Evolutionary conservation across 2,888 invertebrate species (phyloP).

Genomic region (Nematopogon swammerdamellus): DNA sequence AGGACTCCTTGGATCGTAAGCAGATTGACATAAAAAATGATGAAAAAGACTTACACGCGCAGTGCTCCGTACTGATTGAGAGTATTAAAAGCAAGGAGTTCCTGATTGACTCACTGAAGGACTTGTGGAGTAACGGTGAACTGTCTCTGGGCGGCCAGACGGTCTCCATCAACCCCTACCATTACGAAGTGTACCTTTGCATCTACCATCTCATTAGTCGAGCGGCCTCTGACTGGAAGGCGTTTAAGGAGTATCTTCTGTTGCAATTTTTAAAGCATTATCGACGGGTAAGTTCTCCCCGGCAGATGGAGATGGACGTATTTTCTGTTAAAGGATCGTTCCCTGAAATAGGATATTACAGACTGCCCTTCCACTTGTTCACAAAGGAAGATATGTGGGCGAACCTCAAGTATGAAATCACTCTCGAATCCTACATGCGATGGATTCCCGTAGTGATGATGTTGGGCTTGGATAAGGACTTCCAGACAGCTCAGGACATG

Average conservation of each 20-base stretch:
- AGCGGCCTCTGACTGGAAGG: slow-evolving; percentile 22
- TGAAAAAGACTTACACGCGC: slow-evolving; percentile 23
- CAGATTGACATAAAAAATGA: slow-evolving; percentile 28
- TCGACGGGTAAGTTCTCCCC: slow-evolving; percentile 35
- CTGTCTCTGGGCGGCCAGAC: slow-evolving; percentile 38
- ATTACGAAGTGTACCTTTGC: slow-evolving; percentile 44
- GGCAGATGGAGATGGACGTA: slow-evolving; percentile 47
- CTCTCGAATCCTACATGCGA: slow-evolving; percentile 43
- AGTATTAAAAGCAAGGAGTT: slow-evolving; percentile 39
- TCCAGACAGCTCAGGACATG: slow-evolving; percentile 49
- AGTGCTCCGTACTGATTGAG: slow-evolving; percentile 36
- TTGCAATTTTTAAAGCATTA: slow-evolving; percentile 44
- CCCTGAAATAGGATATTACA: slow-evolving; percentile 46
- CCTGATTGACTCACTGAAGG: slow-evolving; percentile 33
- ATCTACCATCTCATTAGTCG: slow-evolving; percentile 37
- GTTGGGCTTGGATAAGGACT: slow-evolving; percentile 35
- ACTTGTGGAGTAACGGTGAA: slow-evolving; percentile 50
- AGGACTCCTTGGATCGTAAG: slow-evolving; percentile 28
- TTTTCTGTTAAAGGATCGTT: slow-evolving; percentile 50
- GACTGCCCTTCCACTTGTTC: slow-evolving; percentile 47
- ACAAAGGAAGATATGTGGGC: slow-evolving; percentile 50
- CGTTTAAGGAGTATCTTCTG: slow-evolving; percentile 38
- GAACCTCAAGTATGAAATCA: slow-evolving; percentile 49
- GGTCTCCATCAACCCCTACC: slow-evolving; percentile 45
- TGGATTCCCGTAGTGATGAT: slow-evolving; percentile 43